Conservation (phyloP, 2,113 vertebrate genomes). For the Gobiocypris rarus region DNA sequence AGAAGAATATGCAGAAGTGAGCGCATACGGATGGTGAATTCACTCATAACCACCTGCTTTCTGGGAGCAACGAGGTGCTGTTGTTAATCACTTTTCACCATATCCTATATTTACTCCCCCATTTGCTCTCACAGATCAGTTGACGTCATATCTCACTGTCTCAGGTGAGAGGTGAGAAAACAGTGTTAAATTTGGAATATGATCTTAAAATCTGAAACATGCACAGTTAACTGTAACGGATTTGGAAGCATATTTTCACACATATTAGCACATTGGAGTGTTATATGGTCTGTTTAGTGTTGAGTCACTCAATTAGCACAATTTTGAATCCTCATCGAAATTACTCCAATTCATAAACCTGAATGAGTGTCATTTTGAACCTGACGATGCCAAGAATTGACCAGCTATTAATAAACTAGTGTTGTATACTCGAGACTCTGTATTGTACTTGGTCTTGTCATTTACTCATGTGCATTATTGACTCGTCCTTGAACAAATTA, state of each 20-base stretch:
- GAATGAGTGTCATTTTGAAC: not conserved
- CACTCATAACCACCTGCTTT: not conserved
- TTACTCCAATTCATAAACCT: not conserved
- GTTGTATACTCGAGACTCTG: no score
- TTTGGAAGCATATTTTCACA: not conserved
- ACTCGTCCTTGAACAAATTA: no score
- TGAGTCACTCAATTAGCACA: not conserved
- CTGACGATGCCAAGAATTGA: not conserved
- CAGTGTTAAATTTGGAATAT: not conserved
- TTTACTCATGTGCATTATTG: no score
- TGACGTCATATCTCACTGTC: conserved; percentile 6
- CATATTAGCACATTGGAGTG: not conserved
- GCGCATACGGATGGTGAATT: not conserved
- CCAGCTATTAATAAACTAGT: not conserved
- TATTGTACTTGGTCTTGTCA: no score
- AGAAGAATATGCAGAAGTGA: not conserved
- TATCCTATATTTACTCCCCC: conserved; percentile 22
- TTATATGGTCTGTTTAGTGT: not conserved
- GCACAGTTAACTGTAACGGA: not conserved
- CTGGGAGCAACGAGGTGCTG: not conserved
- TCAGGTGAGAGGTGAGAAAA: conserved; percentile 29
- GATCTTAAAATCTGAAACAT: not conserved
- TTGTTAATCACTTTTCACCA: conserved; percentile 3
- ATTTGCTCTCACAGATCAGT: conserved; percentile 12
- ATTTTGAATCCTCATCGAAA: not conserved